phyloP scores from a whole-genome alignment of 2,888 invertebrate genomes.

The Steromphala cineraria region DNA sequence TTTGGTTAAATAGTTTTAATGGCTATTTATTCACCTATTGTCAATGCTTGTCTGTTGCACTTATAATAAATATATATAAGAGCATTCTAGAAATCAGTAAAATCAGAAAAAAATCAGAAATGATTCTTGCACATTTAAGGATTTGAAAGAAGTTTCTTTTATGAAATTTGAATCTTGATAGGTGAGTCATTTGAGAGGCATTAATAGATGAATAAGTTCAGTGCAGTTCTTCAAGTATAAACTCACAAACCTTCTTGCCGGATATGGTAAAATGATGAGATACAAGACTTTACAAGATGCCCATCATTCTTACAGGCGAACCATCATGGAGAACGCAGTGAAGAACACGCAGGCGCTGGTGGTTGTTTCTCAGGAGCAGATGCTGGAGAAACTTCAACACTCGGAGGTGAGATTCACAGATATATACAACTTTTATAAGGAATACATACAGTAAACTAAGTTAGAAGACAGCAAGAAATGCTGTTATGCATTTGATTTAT shows the following conservation, averaged over 20 bases:
- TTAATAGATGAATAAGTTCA: too few species aligned
- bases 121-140: too few species aligned
- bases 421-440: not conserved
- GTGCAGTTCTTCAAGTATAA: not conserved
- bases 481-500: not conserved
- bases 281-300: not conserved
- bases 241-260: not conserved
- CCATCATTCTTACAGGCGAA: slow-evolving; percentile 63
- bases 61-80: too few species aligned
- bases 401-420: slow-evolving; percentile 64
- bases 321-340: slow-evolving; percentile 72
- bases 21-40: too few species aligned
- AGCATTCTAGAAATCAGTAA: too few species aligned
- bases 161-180: too few species aligned
- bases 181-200: too few species aligned
- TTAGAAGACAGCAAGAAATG: not conserved
- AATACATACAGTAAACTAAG: not conserved
- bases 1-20: too few species aligned
- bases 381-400: slow-evolving; percentile 73
- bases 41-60: too few species aligned
- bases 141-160: too few species aligned
- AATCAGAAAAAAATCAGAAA: too few species aligned
- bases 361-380: slow-evolving; percentile 72
- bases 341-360: slow-evolving; percentile 70
- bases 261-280: not conserved